Evolutionary conservation across 2,888 invertebrate genomes (phyloP).

Genomic region (Atethmia centrago): DNA sequence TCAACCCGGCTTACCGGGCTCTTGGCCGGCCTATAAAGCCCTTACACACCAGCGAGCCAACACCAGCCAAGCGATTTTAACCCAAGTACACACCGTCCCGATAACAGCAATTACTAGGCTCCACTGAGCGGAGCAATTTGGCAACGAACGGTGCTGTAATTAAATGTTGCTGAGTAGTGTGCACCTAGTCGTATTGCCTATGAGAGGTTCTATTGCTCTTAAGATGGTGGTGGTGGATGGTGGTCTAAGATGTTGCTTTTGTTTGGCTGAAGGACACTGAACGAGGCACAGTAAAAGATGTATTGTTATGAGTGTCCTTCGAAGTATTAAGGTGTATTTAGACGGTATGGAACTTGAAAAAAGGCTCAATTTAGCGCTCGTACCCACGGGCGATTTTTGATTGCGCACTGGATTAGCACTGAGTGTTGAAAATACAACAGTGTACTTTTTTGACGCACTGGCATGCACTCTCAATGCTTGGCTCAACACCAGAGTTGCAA

Average conservation of each 20-base stretch:
- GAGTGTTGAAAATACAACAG: too few relatives aligned
- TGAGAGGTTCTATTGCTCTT: conserved; percentile 21
- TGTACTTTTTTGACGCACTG: too few relatives aligned
- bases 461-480: too few relatives aligned
- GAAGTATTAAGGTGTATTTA: background rate
- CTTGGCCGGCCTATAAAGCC: conserved; percentile 19
- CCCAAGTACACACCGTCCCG: conserved; percentile 36
- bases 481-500: too few relatives aligned
- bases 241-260: conserved; percentile 7
- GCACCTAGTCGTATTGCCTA: conserved; percentile 47
- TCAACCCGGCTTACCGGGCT: conserved; percentile 43
- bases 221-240: background rate
- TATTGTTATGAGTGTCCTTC: too few relatives aligned
- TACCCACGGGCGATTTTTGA: too few relatives aligned
- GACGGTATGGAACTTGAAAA: background rate
- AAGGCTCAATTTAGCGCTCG: background rate
- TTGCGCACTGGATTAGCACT: too few relatives aligned
- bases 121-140: conserved; percentile 59
- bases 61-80: conserved; percentile 38
- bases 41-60: conserved; percentile 36
- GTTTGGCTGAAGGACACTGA: background rate
- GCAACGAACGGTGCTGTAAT: conserved; percentile 51
- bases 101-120: conserved; percentile 57
- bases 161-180: conserved; percentile 57
- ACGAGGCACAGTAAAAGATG: too few relatives aligned